Conservation (phyloP, 2,113 vertebrate species). For the Plecturocebus donacophilus region DNA sequence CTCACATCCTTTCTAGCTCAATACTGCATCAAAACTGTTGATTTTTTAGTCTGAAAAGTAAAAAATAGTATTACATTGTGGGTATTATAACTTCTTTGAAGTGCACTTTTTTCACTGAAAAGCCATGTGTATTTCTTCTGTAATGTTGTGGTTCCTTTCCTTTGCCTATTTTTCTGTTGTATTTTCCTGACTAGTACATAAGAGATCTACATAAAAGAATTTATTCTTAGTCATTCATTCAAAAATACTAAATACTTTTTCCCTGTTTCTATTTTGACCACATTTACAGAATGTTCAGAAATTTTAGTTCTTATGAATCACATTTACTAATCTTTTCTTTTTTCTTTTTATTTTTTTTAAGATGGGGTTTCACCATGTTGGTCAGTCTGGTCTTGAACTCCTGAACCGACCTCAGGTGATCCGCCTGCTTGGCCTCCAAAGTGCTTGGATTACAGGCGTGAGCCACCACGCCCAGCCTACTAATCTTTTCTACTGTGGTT, state of each 20-base stretch:
- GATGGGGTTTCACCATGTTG: no score
- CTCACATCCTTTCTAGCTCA: background rate
- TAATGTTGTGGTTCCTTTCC: background rate
- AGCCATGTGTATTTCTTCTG: background rate
- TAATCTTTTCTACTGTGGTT: background rate
- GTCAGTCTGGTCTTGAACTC: no score
- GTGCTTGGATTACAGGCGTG: no score
- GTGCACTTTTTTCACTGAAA: background rate
- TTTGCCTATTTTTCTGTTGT: background rate
- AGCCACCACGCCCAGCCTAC: background rate
- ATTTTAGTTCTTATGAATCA: background rate
- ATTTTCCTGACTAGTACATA: background rate
- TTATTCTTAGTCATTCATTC: background rate
- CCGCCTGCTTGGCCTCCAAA: no score
- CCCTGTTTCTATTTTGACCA: background rate
- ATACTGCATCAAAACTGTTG: background rate
- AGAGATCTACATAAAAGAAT: background rate
- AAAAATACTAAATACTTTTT: background rate
- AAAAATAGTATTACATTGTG: background rate
- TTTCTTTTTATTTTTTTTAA: no score
- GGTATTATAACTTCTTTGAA: background rate
- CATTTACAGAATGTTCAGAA: background rate
- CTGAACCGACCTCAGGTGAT: no score
- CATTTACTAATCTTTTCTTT: constrained; percentile 1
- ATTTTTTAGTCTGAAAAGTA: background rate